Percentiles rank a stretch among this genome's conserved stretches.
phyloP scores from a whole-genome alignment of 2,113 vertebrate genomes.

The Saccopteryx bilineata region DNA sequence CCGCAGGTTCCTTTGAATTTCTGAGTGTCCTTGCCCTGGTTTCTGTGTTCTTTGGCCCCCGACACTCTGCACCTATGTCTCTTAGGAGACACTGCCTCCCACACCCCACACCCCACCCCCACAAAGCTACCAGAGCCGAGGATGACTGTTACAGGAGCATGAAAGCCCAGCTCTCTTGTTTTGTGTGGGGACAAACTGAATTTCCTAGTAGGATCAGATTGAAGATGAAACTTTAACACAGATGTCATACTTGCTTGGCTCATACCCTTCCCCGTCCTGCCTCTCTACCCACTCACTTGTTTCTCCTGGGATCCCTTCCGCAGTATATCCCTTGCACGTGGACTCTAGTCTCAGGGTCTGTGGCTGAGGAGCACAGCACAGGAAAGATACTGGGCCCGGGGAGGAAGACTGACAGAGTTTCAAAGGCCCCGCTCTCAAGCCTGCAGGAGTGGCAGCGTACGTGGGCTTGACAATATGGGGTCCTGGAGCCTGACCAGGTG shows the following conservation, averaged over 20 bases:
- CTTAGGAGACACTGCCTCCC: not conserved
- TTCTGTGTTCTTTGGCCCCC: not conserved
- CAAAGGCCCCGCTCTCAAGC: not conserved
- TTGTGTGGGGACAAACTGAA: not conserved
- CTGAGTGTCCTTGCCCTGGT: not conserved
- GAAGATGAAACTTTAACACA: not conserved
- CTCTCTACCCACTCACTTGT: not conserved
- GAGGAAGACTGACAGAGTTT: not conserved
- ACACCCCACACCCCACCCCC: too few species aligned
- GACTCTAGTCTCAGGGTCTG: not conserved
- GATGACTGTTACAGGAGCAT: fast-evolving
- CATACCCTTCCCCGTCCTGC: not conserved
- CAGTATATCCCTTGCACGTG: not conserved
- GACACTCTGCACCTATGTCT: not conserved
- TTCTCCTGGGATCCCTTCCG: not conserved
- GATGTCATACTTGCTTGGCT: not conserved
- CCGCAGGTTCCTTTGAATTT: not conserved
- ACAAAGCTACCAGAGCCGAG: not conserved
- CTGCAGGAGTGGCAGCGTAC: not conserved
- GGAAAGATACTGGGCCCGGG: not conserved
- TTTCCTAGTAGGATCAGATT: not conserved
- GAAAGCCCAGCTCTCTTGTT: not conserved
- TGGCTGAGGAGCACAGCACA: not conserved
- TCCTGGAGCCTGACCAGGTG: too few species aligned
- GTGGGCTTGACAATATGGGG: not conserved